A percentile compares a stretch with the other conserved stretches of the same genome.
Evolutionary conservation across 2,797 vertebrate species (phyloP).

Genomic region (Momotus momota): DNA sequence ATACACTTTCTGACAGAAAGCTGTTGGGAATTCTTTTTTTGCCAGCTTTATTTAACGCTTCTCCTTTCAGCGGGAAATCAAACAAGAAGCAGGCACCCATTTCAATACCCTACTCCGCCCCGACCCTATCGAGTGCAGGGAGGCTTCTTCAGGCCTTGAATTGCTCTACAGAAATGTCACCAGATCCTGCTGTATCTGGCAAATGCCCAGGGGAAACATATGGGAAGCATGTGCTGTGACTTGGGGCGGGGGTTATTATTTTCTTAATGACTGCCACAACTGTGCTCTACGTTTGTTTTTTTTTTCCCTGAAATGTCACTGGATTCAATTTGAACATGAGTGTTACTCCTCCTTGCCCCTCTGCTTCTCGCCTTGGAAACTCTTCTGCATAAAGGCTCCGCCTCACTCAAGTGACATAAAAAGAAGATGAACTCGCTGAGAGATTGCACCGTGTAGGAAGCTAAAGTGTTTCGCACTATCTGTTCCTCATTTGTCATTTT

Average conservation of each 20-base stretch:
- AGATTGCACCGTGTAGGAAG: not conserved
- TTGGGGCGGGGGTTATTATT: constrained; percentile 72
- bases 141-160: constrained; percentile 35
- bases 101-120: not conserved
- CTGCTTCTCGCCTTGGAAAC: constrained; percentile 34
- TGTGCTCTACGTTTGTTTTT: not conserved
- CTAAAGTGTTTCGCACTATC: not conserved
- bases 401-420: not conserved
- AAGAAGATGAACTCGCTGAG: not conserved
- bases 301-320: constrained; percentile 44
- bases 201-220: constrained; percentile 68
- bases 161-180: not conserved
- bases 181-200: constrained; percentile 54
- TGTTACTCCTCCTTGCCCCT: constrained; percentile 47
- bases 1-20: not conserved
- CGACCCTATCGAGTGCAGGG: not conserved
- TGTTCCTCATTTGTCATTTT: constrained; percentile 40
- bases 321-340: constrained; percentile 51
- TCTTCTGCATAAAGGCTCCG: constrained; percentile 34
- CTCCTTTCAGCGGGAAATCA: constrained; percentile 1
- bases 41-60: not conserved
- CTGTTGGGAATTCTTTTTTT: constrained; percentile 9
- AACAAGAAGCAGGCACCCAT: constrained; percentile 45
- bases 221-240: constrained; percentile 72
- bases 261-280: constrained; percentile 73